Conservation (phyloP, 2,113 vertebrate species). For the Manacus vitellinus region DNA sequence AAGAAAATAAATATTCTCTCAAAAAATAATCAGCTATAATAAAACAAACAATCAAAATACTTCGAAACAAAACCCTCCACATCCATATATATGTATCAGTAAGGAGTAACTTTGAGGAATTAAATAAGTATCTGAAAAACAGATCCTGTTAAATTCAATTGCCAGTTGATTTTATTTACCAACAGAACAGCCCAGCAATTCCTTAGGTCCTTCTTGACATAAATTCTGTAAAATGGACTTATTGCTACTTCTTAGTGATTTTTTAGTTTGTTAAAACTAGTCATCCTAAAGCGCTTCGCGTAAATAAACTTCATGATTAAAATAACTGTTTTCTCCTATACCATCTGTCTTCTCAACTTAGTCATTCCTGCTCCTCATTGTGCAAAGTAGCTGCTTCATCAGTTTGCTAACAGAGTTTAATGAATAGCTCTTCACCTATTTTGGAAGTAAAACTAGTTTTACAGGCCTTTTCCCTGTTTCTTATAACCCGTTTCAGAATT, state of each 20-base stretch:
- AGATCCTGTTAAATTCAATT: neutral
- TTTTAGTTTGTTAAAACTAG: neutral
- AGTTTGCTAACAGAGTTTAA: neutral
- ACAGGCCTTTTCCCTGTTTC: neutral
- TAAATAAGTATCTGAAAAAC: neutral
- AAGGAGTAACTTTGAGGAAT: neutral
- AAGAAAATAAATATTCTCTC: neutral
- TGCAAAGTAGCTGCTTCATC: neutral
- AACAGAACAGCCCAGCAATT: neutral
- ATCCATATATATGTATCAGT: neutral
- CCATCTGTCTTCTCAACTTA: neutral
- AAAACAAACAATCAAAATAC: neutral
- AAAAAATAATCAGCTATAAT: neutral
- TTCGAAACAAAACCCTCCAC: neutral
- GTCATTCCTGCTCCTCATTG: neutral
- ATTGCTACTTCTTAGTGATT: neutral
- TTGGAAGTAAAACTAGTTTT: neutral
- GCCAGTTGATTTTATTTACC: neutral
- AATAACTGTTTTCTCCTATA: neutral
- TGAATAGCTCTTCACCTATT: neutral
- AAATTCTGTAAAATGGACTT: neutral
- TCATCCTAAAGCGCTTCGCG: neutral
- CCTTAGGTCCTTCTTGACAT: neutral
- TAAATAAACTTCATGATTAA: neutral
- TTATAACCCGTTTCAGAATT: neutral